phyloP scores from a whole-genome alignment of 2,797 vertebrate species.

The Aplochiton taeniatus region DNA sequence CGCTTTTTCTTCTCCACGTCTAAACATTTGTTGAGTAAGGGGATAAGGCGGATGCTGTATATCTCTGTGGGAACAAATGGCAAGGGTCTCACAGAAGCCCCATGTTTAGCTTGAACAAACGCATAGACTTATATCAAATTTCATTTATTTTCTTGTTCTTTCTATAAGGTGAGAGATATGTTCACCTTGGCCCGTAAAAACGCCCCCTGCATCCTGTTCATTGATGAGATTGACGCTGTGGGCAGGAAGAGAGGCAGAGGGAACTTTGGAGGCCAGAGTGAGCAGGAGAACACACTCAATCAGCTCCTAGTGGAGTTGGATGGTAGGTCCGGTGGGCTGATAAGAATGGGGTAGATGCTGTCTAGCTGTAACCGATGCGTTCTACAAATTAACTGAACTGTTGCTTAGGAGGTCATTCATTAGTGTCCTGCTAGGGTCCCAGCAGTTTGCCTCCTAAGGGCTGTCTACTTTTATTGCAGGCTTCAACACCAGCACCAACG shows the following conservation, averaged over 20 bases:
- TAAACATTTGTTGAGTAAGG: too few relatives aligned
- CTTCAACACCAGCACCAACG: slow-evolving; percentile 77
- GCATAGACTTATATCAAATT: background rate
- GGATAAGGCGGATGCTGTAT: too few relatives aligned
- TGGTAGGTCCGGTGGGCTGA: slow-evolving; percentile 53
- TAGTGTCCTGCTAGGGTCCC: slow-evolving; percentile 1
- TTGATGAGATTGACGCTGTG: slow-evolving; percentile 85
- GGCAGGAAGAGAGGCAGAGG: slow-evolving; percentile 75
- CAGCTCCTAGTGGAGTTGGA: slow-evolving; percentile 85
- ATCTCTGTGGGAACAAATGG: too few relatives aligned
- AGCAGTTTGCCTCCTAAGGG: background rate
- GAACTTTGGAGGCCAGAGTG: slow-evolving; percentile 70
- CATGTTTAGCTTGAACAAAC: background rate
- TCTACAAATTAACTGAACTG: too few relatives aligned
- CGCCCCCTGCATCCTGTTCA: slow-evolving; percentile 85
- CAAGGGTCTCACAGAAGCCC: too few relatives aligned
- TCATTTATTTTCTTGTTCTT: slow-evolving; percentile 1
- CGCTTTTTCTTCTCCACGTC: too few relatives aligned
- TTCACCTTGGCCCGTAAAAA: slow-evolving; percentile 78
- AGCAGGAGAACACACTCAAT: slow-evolving; percentile 85
- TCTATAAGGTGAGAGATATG: slow-evolving; percentile 75
- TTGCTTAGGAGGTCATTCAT: too few relatives aligned
- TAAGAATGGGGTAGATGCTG: background rate
- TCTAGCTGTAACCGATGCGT: too few relatives aligned
- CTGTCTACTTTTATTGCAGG: slow-evolving; percentile 56